Evolutionary conservation across 2,113 vertebrate genomes (phyloP).

Genomic region (Nycticorax nycticorax): DNA sequence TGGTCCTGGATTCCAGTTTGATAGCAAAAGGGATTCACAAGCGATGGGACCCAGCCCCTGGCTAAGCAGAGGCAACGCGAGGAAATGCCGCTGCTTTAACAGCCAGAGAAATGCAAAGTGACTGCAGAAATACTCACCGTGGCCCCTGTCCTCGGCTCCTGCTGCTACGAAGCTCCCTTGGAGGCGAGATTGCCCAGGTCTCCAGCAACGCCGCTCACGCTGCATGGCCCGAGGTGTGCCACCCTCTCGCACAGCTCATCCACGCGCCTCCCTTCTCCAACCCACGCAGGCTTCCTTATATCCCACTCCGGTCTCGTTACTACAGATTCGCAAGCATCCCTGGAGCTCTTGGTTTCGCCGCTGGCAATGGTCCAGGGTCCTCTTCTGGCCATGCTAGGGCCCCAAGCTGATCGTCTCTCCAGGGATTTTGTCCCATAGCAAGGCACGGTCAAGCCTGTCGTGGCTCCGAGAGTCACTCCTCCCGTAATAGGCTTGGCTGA

Average conservation of each 20-base stretch:
- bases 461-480: background rate
- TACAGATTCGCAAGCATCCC: background rate
- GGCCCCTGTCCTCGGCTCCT: background rate
- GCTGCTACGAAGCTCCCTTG: background rate
- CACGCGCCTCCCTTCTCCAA: background rate
- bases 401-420: background rate
- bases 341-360: background rate
- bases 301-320: background rate
- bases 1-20: background rate
- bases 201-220: background rate
- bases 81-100: background rate
- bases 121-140: background rate
- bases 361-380: background rate
- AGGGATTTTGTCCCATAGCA: background rate
- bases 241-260: background rate
- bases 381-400: background rate
- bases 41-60: background rate
- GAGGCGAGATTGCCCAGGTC: background rate
- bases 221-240: rapidly evolving
- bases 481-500: background rate
- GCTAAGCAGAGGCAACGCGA: rapidly evolving
- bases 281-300: background rate
- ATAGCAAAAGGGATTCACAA: no score
- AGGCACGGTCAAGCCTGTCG: background rate
- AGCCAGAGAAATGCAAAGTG: background rate